Percentiles rank a stretch among this genome's conserved stretches.
These are phyloP conservation scores for Neoscelio sp. DNA, from an alignment of 2,888 invertebrate species.

Conservation along the genomic window DNA sequence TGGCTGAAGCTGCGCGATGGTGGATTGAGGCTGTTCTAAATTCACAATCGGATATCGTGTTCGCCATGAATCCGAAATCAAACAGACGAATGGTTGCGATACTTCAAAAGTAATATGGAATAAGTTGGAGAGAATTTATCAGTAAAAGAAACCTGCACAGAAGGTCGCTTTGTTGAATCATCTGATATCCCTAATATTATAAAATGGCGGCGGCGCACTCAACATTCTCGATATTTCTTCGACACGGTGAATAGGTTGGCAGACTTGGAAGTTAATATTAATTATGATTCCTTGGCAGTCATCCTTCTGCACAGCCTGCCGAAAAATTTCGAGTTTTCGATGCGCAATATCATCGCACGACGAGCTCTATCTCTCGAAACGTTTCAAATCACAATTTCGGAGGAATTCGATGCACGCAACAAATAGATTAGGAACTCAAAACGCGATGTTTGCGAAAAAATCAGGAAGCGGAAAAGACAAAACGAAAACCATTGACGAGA, in stretches of 20 bases:
- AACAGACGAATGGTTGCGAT: conserved; percentile 15
- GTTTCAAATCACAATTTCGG: not conserved
- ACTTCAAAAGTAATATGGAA: conserved; percentile 22
- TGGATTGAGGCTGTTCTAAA: conserved; percentile 16
- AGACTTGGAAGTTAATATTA: conserved; percentile 38
- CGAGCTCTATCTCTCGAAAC: conserved; percentile 29
- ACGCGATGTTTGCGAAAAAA: conserved; percentile 14
- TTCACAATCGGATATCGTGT: conserved; percentile 26
- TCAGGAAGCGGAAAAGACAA: not conserved
- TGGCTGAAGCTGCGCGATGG: too few species aligned
- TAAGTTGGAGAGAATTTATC: conserved; percentile 11
- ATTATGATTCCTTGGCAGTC: not conserved
- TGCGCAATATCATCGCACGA: conserved; percentile 50
- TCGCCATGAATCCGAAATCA: conserved; percentile 14
- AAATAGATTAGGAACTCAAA: not conserved
- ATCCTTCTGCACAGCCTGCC: conserved; percentile 12
- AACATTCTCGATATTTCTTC: conserved; percentile 33
- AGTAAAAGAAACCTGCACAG: conserved; percentile 37
- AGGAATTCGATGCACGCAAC: conserved; percentile 19
- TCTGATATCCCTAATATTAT: conserved; percentile 45
- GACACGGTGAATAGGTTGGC: conserved; percentile 47
- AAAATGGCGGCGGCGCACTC: conserved; percentile 23
- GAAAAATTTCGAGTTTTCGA: conserved; percentile 31
- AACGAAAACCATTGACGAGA: too few species aligned
- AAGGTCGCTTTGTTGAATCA: conserved; percentile 48